Evolutionary conservation across 2,888 invertebrate genomes (phyloP).

Genomic region (Marasmarcha lunaedactyla): DNA sequence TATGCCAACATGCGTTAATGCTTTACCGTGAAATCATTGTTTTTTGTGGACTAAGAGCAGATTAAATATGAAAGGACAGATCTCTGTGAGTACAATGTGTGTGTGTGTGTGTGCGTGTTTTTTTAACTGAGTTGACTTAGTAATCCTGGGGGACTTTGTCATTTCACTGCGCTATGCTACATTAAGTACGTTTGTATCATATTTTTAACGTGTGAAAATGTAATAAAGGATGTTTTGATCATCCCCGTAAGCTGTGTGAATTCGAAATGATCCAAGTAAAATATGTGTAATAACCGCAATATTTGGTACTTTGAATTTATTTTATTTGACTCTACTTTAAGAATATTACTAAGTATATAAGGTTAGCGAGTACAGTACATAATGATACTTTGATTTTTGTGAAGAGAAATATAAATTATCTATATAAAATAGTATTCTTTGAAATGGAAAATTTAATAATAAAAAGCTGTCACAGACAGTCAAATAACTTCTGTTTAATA

Average conservation of each 20-base stretch:
- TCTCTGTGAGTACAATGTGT: conserved; percentile 47
- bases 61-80: conserved; percentile 66
- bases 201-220: conserved; percentile 34
- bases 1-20: conserved; percentile 68
- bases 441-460: no score
- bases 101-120: conserved; percentile 33
- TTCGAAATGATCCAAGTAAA: background rate
- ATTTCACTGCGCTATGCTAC: conserved; percentile 31
- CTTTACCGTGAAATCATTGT: conserved; percentile 68
- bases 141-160: conserved; percentile 49
- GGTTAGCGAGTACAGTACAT: no score
- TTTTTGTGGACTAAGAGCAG: conserved; percentile 57
- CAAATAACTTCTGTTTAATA: no score
- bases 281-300: no score
- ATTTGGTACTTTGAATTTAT: no score
- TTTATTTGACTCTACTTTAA: no score
- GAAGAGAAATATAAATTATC: no score
- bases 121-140: conserved; percentile 42
- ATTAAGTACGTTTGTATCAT: conserved; percentile 22
- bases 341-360: no score
- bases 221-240: conserved; percentile 17
- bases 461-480: no score
- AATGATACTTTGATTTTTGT: no score
- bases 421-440: no score
- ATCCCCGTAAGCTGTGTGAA: background rate